Base-by-base conservation (phyloP, 2,113 vertebrate genomes). In the Picathartes gymnocephalus region DNA sequence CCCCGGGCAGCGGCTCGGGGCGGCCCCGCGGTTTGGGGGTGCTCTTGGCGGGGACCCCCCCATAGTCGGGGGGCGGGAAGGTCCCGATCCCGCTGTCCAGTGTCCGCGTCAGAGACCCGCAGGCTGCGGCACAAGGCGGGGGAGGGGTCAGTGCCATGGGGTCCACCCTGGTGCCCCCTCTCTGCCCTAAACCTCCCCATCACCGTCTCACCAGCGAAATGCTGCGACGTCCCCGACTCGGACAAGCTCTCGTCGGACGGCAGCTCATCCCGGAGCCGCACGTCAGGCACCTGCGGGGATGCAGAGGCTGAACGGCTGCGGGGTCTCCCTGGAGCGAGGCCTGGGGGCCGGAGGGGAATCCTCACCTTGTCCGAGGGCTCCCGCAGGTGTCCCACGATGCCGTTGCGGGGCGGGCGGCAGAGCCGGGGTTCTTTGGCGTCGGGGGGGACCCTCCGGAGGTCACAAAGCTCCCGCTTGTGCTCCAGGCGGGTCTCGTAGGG, bases 11-110 rank as follows among this genome's bases (percentile, higher is more conserved):
- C 4, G 89, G 98, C 51, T 99, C 99, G 4, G 98, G 97, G 24
- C 98, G 98, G 9, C 97, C 85, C 96, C 98, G 98, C 1, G 96
- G 95, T 93, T 98, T 99, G 53, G 99, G 98, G 81, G 98, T 95
- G 44, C 98, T 98, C 60, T 99, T 98, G 23, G 98, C 98, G 2
- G 98, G 98, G 7, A 98, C 98, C 1, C 99, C 98, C 22, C 97
- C 97, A 39, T 99, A 99, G 94, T 99, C 99, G 0, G 99, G 99
- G 21, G 99, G 98, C 0, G 99, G 99, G 95, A 99, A 99, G 17
- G 99, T 99, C 13, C 99, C 99, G 21, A 99, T 99, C 74, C 99
- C 99, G 12, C 99, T 99, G 98, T 99, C 99, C 96, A 99, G 97
- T 1, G 99, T 99, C 97, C 99, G 98, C 0, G 99, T 99, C 96